These are phyloP conservation scores for Pteropus rufus DNA, from an alignment of 2,797 vertebrate species.

Conservation along the genomic window DNA sequence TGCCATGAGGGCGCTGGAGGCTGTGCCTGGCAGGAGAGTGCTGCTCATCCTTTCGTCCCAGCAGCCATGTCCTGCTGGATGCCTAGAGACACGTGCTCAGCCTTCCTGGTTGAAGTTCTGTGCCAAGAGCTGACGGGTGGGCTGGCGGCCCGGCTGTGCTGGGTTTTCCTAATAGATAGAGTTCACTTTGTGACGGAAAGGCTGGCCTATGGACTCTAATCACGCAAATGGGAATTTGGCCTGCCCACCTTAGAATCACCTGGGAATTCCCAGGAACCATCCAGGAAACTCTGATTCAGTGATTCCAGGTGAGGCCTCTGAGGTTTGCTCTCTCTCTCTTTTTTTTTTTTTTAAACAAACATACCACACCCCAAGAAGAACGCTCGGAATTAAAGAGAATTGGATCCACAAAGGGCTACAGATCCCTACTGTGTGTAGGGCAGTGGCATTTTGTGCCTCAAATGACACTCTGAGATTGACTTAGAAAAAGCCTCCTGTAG, in stretches of 20 bases:
- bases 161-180: neutral
- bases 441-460: neutral
- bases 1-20: rapidly evolving
- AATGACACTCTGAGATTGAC: neutral
- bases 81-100: neutral
- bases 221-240: neutral
- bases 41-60: neutral
- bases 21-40: too few relatives aligned
- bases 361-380: neutral
- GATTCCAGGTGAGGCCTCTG: neutral
- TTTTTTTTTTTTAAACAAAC: neutral
- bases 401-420: neutral
- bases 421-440: neutral
- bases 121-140: rapidly evolving
- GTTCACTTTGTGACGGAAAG: neutral
- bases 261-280: neutral
- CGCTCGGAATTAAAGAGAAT: neutral
- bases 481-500: too few relatives aligned
- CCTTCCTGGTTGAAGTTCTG: neutral
- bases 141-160: neutral
- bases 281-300: neutral
- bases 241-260: neutral
- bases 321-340: too few relatives aligned
- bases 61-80: neutral
- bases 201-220: neutral